Percentiles rank a stretch among this genome's conserved stretches.
phyloP scores from a whole-genome alignment of 2,797 vertebrate genomes.

The Lithobates pipiens region DNA sequence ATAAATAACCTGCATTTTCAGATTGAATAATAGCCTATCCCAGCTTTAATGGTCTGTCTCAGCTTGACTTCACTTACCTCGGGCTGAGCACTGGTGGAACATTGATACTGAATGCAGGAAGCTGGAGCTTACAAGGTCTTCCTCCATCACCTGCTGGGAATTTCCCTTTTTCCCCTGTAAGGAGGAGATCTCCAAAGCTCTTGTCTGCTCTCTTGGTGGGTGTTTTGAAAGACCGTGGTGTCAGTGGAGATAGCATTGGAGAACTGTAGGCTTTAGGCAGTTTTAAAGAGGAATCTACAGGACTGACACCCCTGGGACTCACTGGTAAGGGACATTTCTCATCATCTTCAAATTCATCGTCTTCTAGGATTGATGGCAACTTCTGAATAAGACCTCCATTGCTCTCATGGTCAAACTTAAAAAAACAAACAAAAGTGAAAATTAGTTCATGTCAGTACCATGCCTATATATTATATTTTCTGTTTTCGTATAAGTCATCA shows the following conservation, averaged over 20 bases:
- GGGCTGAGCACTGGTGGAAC: conserved; percentile 80
- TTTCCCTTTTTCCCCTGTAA: conserved; percentile 62
- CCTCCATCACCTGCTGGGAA: conserved; percentile 52
- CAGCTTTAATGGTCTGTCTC: too few species aligned
- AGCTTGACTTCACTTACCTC: conserved; percentile 69
- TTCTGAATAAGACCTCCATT: conserved; percentile 84
- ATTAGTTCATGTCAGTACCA: neutral
- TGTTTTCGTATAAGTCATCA: neutral
- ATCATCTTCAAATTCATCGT: conserved; percentile 82
- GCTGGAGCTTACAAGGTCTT: conserved; percentile 78
- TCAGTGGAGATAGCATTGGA: conserved; percentile 79
- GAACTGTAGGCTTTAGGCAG: conserved; percentile 77
- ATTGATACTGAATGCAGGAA: conserved; percentile 81
- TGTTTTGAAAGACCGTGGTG: conserved; percentile 75
- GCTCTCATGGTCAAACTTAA: conserved; percentile 82
- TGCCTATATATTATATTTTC: neutral
- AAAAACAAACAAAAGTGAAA: neutral
- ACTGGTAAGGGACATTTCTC: conserved; percentile 70
- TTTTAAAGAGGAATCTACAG: conserved; percentile 72
- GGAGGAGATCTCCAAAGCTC: conserved; percentile 56
- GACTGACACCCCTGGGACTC: conserved; percentile 66
- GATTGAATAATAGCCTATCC: too few species aligned
- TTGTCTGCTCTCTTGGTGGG: conserved; percentile 68
- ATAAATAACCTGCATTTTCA: too few species aligned
- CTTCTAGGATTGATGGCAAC: conserved; percentile 82